These are phyloP conservation scores for Ophiothrix spiculata DNA, from an alignment of 35 echinoderm and acorn worm species.

Conservation along the genomic window DNA sequence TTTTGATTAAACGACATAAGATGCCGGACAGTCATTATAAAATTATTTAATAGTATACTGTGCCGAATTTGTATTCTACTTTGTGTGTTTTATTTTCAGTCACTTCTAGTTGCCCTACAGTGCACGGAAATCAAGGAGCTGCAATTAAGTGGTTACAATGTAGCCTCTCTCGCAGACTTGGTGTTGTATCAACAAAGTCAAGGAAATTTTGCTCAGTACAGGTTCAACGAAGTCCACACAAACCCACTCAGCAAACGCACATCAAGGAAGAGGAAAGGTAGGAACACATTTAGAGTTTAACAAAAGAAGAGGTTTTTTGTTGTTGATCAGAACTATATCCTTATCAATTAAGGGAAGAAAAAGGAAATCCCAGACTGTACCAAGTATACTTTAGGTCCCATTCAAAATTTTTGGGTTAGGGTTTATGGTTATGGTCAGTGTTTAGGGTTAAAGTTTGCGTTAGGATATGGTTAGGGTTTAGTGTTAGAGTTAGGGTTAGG, in stretches of 20 bases:
- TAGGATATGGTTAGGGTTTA: too few species aligned
- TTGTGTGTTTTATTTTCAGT: slow-evolving; percentile 28
- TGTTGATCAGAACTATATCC: too few species aligned
- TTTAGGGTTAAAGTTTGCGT: too few species aligned
- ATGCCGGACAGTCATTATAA: background rate
- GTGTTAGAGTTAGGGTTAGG: too few species aligned
- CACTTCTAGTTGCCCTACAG: slow-evolving; percentile 62
- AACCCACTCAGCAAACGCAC: slow-evolving; percentile 66
- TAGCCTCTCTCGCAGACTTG: slow-evolving; percentile 70
- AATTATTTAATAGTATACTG: background rate
- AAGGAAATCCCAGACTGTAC: too few species aligned
- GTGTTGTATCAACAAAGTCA: slow-evolving; percentile 60
- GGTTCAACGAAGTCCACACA: slow-evolving; percentile 68
- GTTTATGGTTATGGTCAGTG: too few species aligned
- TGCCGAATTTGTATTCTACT: background rate
- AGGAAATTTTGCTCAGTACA: slow-evolving; percentile 80
- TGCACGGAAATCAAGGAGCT: slow-evolving; percentile 66
- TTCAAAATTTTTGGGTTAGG: too few species aligned
- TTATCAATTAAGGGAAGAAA: too few species aligned
- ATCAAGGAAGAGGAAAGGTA: slow-evolving; percentile 82
- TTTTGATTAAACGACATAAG: too few species aligned
- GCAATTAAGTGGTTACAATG: slow-evolving; percentile 51
- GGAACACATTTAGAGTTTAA: background rate
- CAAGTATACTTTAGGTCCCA: too few species aligned
- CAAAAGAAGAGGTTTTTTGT: background rate